Percentiles rank a stretch among this genome's conserved stretches.
phyloP scores from a whole-genome alignment of 1,140 invertebrate genomes.

The Ephestia elutella region DNA sequence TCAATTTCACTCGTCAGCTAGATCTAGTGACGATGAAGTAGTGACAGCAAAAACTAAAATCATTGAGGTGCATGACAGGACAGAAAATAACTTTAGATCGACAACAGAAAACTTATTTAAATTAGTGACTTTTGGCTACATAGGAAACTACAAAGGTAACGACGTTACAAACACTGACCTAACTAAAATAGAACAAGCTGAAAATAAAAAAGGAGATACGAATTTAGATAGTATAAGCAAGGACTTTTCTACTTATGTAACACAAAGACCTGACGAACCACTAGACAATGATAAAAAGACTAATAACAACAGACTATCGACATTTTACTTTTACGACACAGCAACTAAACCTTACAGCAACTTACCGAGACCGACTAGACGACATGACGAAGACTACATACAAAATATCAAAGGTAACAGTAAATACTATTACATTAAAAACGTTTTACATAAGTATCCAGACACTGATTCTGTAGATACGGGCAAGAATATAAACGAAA shows the following conservation, averaged over 20 bases:
- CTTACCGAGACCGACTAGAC: conserved; percentile 53
- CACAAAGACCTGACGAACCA: conserved; percentile 23
- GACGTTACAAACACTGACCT: conserved; percentile 8
- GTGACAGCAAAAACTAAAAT: conserved; percentile 26
- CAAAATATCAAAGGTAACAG: conserved; percentile 24
- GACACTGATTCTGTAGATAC: conserved; percentile 39
- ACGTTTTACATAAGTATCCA: conserved; percentile 73
- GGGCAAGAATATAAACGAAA: conserved; percentile 32
- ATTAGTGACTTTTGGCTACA: conserved; percentile 63
- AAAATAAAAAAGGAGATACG: conserved; percentile 20
- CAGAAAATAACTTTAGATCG: conserved; percentile 29
- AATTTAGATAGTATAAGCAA: conserved; percentile 43
- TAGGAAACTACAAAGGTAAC: conserved; percentile 51
- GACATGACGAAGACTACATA: conserved; percentile 43
- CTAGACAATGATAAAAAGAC: conserved; percentile 20
- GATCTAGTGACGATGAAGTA: conserved; percentile 47
- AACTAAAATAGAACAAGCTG: conserved; percentile 19
- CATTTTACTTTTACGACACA: conserved; percentile 58
- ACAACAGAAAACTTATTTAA: conserved; percentile 61
- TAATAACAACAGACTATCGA: conserved; percentile 51
- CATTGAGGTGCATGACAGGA: conserved; percentile 14
- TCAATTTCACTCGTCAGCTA: conserved; percentile 42
- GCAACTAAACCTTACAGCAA: conserved; percentile 56
- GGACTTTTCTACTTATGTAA: conserved; percentile 50
- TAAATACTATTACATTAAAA: conserved; percentile 75